Conservation (phyloP, 1,140 invertebrate genomes). For the Druon quercuslanigerum region DNA sequence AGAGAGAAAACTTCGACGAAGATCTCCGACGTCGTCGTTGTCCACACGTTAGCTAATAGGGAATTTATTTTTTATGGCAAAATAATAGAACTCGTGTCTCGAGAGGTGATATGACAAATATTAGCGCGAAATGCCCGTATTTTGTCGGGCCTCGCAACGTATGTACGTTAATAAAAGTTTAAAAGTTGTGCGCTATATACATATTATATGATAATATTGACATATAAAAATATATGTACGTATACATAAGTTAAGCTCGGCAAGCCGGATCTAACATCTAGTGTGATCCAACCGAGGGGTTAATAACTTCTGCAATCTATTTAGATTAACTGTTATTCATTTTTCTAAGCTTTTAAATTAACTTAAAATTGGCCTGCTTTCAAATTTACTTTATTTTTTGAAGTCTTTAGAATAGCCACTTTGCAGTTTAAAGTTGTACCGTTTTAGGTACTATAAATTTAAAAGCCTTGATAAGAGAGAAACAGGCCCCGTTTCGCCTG, state of each 20-base stretch:
- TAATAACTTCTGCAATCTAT: no score
- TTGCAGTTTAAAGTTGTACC: no score
- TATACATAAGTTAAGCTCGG: constrained; percentile 24
- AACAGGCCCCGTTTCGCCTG: no score
- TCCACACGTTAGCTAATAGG: constrained; percentile 61
- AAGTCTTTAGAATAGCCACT: no score
- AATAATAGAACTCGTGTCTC: constrained; percentile 45
- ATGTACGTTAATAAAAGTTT: constrained; percentile 30
- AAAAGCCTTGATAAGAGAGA: no score
- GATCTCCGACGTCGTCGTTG: constrained; percentile 40
- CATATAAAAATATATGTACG: constrained; percentile 28
- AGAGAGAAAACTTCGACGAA: constrained; percentile 38
- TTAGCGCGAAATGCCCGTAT: constrained; percentile 45
- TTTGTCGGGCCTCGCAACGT: constrained; percentile 22
- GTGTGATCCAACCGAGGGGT: constrained; percentile 1
- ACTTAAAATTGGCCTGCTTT: no score
- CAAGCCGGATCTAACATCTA: constrained; percentile 22
- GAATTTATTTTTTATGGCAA: constrained; percentile 74
- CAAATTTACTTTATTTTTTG: no score
- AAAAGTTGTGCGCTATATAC: constrained; percentile 29
- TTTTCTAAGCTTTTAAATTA: no score
- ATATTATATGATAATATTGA: constrained; percentile 23
- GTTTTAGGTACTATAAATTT: no score
- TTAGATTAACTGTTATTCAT: no score
- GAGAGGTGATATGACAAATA: constrained; percentile 67